Conservation (phyloP, 2,113 vertebrate genomes). For the Recurvirostra avosetta region DNA sequence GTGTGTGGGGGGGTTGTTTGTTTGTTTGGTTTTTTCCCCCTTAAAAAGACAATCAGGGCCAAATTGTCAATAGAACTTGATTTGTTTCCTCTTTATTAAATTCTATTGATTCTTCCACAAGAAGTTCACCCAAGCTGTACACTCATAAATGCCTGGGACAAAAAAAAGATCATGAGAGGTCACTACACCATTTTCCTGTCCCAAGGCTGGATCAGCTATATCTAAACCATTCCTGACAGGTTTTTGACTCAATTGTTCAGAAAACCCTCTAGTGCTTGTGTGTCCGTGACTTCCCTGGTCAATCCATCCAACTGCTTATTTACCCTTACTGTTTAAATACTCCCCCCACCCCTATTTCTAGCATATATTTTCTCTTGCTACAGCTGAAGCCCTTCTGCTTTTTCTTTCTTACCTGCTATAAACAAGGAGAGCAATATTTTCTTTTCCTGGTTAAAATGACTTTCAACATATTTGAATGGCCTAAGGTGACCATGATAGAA, state of each 20-base stretch:
- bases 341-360: background rate
- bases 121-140: background rate
- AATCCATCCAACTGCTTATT: background rate
- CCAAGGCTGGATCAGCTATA: background rate
- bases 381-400: fast-evolving
- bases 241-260: background rate
- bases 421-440: background rate
- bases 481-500: background rate
- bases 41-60: background rate
- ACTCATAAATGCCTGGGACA: background rate
- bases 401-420: background rate
- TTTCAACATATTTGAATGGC: background rate
- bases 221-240: background rate
- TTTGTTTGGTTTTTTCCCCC: background rate
- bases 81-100: background rate
- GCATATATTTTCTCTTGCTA: background rate
- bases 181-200: background rate
- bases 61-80: background rate
- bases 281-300: background rate
- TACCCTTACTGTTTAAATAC: background rate
- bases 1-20: fast-evolving
- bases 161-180: background rate
- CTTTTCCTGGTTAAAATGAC: background rate
- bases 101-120: background rate
- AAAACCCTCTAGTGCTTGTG: background rate